These are phyloP conservation scores for Numenius arquata DNA, from an alignment of 2,113 vertebrate species.

Conservation along the genomic window DNA sequence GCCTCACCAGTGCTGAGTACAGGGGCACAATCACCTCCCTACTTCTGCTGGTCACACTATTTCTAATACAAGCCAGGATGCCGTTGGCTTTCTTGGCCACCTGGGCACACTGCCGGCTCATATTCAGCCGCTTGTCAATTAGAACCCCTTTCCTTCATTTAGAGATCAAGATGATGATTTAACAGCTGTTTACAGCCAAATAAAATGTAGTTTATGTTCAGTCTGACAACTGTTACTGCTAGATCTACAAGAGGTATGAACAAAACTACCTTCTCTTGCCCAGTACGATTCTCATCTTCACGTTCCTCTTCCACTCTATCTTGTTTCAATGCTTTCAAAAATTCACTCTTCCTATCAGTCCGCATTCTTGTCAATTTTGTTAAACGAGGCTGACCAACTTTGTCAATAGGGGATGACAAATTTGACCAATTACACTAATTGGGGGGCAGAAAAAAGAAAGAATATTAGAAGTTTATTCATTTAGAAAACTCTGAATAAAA, in stretches of 20 bases:
- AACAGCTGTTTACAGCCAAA: background rate
- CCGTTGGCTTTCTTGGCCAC: too few species aligned
- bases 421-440: slow-evolving; percentile 73
- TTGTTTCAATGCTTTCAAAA: slow-evolving; percentile 76
- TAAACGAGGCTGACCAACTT: slow-evolving; percentile 73
- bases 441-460: background rate
- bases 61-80: too few species aligned
- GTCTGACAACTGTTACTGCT: background rate
- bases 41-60: too few species aligned
- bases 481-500: background rate
- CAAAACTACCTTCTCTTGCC: slow-evolving; percentile 69
- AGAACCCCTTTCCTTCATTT: background rate
- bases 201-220: background rate
- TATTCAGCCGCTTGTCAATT: too few species aligned
- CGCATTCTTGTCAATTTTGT: slow-evolving; percentile 77
- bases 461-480: background rate
- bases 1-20: too few species aligned
- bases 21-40: too few species aligned
- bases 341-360: slow-evolving; percentile 79
- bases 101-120: too few species aligned
- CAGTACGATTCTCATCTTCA: slow-evolving; percentile 59
- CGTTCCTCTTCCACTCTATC: slow-evolving; percentile 71
- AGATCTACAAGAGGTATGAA: background rate
- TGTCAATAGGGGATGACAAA: slow-evolving; percentile 78
- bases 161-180: background rate